These are phyloP conservation scores for Corythaixoides concolor DNA, from an alignment of 2,113 vertebrate species.

Conservation along the genomic window DNA sequence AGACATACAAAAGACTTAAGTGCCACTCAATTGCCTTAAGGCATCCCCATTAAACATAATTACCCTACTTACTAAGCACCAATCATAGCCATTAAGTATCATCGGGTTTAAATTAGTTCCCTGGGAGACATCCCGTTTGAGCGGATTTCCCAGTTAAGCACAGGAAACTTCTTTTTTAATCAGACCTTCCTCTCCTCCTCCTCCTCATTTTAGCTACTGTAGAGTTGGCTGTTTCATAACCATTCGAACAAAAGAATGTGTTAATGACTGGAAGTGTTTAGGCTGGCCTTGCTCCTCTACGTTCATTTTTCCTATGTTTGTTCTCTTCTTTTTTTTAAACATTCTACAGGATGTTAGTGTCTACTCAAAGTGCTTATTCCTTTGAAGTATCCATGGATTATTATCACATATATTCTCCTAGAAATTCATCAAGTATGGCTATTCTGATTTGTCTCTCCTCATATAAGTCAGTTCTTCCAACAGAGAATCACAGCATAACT, in stretches of 20 bases:
- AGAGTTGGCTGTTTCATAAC: background rate
- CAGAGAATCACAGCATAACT: background rate
- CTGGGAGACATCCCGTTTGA: conserved; percentile 64
- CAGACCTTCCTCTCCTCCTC: conserved; percentile 7
- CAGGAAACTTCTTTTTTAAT: conserved; percentile 56
- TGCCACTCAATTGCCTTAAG: conserved; percentile 67
- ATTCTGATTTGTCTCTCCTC: background rate
- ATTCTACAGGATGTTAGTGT: background rate
- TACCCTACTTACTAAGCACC: conserved; percentile 71
- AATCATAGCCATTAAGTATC: conserved; percentile 70
- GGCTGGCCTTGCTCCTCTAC: background rate
- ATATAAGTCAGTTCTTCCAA: background rate
- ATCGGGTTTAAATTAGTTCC: conserved; percentile 71
- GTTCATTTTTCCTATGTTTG: rapidly evolving
- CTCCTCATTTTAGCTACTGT: conserved; percentile 1
- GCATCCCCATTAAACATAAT: conserved; percentile 70
- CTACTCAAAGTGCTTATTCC: background rate
- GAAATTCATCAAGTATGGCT: rapidly evolving
- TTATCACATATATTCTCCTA: background rate
- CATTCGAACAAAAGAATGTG: background rate
- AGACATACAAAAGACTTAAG: conserved; percentile 63
- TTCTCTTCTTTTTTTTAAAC: background rate
- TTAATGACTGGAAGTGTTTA: background rate
- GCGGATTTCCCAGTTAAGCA: conserved; percentile 60
- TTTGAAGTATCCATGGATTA: background rate